Conservation (phyloP, 2,797 vertebrate species). For the Todus mexicanus region DNA sequence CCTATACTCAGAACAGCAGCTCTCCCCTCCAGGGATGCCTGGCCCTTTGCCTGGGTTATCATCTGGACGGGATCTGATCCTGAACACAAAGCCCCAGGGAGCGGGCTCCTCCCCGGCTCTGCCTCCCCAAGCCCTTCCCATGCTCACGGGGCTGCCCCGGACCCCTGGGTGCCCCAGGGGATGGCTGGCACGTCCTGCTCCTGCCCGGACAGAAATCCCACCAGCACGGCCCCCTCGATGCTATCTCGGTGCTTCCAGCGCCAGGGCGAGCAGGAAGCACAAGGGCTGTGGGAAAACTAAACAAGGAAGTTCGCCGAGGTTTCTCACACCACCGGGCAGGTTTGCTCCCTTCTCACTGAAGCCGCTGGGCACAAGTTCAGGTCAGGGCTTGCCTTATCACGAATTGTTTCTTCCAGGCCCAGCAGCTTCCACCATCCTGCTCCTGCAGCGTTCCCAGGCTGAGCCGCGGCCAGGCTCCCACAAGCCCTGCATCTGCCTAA, state of each 20-base stretch:
- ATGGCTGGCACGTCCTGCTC: slow-evolving; percentile 28
- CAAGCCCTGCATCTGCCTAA: accelerated
- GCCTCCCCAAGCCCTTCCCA: slow-evolving; percentile 16
- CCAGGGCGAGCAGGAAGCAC: slow-evolving; percentile 27
- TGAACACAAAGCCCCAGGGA: not conserved
- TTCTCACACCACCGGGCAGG: slow-evolving; percentile 24
- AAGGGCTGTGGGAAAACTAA: slow-evolving; percentile 64
- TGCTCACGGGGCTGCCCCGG: not conserved
- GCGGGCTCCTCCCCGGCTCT: not conserved
- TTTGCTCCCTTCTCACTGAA: not conserved
- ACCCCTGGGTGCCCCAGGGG: not conserved
- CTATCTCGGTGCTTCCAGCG: slow-evolving; percentile 22
- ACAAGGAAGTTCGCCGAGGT: slow-evolving; percentile 23
- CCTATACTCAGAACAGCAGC: not conserved
- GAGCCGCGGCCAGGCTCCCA: not conserved
- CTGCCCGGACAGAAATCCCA: not conserved
- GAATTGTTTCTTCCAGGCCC: not conserved
- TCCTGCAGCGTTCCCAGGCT: not conserved
- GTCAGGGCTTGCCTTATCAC: not conserved
- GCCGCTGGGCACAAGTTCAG: slow-evolving; percentile 10
- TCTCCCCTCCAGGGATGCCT: not conserved
- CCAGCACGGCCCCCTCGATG: not conserved
- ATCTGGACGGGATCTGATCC: not conserved
- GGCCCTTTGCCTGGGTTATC: not conserved
- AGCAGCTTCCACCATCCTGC: not conserved